These are phyloP conservation scores for Dunckerocampus dactyliophorus DNA, from an alignment of 2,113 vertebrate species.

Conservation along the genomic window DNA sequence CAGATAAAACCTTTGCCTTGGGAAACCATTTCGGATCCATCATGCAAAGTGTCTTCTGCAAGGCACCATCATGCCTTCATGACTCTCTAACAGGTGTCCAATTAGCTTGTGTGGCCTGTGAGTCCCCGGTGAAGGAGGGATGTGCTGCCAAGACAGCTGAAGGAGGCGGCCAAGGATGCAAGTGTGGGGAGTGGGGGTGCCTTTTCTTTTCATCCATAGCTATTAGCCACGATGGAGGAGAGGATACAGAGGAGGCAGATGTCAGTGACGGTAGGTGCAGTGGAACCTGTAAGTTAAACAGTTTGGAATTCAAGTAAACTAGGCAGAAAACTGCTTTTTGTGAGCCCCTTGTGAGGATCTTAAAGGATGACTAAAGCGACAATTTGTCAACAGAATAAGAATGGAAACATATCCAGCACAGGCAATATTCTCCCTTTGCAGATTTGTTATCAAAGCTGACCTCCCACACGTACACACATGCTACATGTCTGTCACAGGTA, in stretches of 20 bases:
- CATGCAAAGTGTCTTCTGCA: too few species aligned
- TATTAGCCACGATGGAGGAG: background rate
- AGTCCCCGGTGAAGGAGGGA: too few species aligned
- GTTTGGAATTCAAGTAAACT: background rate
- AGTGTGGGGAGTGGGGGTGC: too few species aligned
- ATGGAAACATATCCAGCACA: too few species aligned
- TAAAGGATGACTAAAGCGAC: background rate
- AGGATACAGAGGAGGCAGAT: slow-evolving; percentile 3
- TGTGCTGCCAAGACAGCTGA: too few species aligned
- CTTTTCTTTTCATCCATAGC: slow-evolving; percentile 27
- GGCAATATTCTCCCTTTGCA: too few species aligned
- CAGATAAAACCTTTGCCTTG: background rate
- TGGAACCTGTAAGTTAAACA: background rate
- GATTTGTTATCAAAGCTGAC: too few species aligned
- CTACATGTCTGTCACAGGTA: too few species aligned
- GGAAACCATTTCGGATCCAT: slow-evolving; percentile 38
- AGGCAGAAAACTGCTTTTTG: too few species aligned
- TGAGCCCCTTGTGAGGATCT: background rate
- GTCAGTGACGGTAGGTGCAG: background rate
- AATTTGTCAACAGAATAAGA: background rate
- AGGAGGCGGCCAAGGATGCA: too few species aligned
- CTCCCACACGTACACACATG: too few species aligned
- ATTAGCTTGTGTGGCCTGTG: too few species aligned
- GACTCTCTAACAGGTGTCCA: slow-evolving; percentile 65
- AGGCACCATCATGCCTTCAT: slow-evolving; percentile 11